Percentiles rank a stretch among this genome's conserved stretches.
Conservation (phyloP, 2,113 vertebrate species). For the Ranitomeya variabilis region DNA sequence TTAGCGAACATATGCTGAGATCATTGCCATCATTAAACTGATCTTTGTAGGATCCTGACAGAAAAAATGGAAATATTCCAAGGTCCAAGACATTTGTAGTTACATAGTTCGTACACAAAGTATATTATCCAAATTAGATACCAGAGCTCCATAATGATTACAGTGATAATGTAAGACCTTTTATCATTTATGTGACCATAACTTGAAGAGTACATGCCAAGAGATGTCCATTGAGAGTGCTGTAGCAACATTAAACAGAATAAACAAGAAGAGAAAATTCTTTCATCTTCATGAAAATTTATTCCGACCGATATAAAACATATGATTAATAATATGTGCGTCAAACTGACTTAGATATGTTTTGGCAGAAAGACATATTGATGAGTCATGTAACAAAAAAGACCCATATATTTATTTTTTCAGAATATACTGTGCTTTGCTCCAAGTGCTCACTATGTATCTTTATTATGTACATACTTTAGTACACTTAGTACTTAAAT, state of each 20-base stretch:
- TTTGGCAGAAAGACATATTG: constrained; percentile 35
- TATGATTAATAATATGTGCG: constrained; percentile 34
- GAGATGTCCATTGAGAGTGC: constrained; percentile 10
- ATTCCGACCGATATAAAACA: constrained; percentile 32
- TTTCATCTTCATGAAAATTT: constrained; percentile 47
- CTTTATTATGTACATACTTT: too few relatives aligned
- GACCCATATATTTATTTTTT: not conserved
- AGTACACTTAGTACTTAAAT: too few relatives aligned
- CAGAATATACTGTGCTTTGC: not conserved
- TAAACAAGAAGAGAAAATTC: constrained; percentile 34
- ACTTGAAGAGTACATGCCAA: constrained; percentile 21
- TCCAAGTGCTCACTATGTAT: too few relatives aligned
- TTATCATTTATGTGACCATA: constrained; percentile 40
- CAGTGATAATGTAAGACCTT: constrained; percentile 17
- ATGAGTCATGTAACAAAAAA: constrained; percentile 3
- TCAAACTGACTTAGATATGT: constrained; percentile 22
- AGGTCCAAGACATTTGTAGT: not conserved
- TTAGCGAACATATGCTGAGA: not conserved
- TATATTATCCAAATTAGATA: constrained; percentile 26
- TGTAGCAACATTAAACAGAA: constrained; percentile 37
- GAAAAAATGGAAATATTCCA: constrained; percentile 10
- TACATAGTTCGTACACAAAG: constrained; percentile 16
- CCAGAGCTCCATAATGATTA: constrained; percentile 22
- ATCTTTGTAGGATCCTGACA: constrained; percentile 7
- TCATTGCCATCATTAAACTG: not conserved